A percentile compares a stretch with the other conserved stretches of the same genome.
These are phyloP conservation scores for Xenopus petersii DNA, from an alignment of 2,797 vertebrate species.

Conservation along the genomic window DNA sequence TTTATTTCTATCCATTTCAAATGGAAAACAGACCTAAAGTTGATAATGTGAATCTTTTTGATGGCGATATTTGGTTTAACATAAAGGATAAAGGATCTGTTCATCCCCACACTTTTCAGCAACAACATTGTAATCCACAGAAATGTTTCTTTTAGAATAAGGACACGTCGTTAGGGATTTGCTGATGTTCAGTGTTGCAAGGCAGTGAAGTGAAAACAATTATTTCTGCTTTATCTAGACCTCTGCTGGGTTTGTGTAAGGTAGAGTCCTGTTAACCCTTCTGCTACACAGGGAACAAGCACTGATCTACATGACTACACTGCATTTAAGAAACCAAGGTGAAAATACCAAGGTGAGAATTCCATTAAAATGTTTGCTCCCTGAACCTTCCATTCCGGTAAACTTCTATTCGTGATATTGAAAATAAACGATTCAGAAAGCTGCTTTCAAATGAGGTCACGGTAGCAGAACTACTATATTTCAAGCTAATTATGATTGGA, in stretches of 20 bases:
- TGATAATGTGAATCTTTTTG: constrained; percentile 10
- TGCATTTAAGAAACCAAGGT: background rate
- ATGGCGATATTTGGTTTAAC: constrained; percentile 25
- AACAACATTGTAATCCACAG: constrained; percentile 10
- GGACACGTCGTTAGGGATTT: constrained; percentile 18
- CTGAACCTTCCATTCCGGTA: background rate
- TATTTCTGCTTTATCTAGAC: constrained; percentile 43
- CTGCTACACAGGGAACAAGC: constrained; percentile 9
- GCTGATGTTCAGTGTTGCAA: constrained; percentile 35
- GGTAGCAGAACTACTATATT: constrained; percentile 43
- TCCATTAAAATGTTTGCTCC: constrained; percentile 24
- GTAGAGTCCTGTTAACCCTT: constrained; percentile 27
- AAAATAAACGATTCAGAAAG: constrained; percentile 30
- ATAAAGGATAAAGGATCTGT: constrained; percentile 6
- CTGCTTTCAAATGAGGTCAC: constrained; percentile 46
- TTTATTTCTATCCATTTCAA: background rate
- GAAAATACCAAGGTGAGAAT: constrained; percentile 6
- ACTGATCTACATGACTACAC: background rate
- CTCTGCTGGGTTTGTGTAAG: constrained; percentile 16
- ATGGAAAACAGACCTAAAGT: background rate
- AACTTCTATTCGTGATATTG: constrained; percentile 17
- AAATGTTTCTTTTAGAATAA: constrained; percentile 37
- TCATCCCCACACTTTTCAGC: constrained; percentile 18
- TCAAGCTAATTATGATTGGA: background rate
- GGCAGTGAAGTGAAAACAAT: constrained; percentile 35